A percentile compares a stretch with the other conserved stretches of the same genome.
These are phyloP conservation scores for Ridgeia piscesae DNA, from an alignment of 1,140 invertebrate genomes.

Conservation along the genomic window DNA sequence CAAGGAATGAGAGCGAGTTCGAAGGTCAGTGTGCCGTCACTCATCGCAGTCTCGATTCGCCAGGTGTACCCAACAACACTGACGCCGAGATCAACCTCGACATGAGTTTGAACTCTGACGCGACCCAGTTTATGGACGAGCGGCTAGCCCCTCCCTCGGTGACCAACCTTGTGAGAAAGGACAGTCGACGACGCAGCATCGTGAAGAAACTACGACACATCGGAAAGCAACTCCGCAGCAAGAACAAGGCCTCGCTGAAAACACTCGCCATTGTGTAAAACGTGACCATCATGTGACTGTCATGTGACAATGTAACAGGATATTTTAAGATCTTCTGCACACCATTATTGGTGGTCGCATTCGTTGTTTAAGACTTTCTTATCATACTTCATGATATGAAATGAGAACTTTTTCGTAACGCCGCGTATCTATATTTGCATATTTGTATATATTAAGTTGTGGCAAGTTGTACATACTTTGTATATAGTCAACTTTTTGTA, in stretches of 20 bases:
- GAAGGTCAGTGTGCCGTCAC: not conserved
- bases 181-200: not conserved
- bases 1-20: not conserved
- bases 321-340: not conserved
- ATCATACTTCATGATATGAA: not conserved
- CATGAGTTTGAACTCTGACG: not conserved
- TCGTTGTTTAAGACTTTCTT: not conserved
- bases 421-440: not conserved
- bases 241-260: not conserved
- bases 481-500: not conserved
- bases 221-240: not conserved
- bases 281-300: too few species aligned
- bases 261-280: not conserved
- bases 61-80: not conserved
- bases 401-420: not conserved
- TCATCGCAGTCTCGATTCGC: not conserved
- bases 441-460: not conserved
- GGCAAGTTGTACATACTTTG: not conserved
- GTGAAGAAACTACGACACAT: not conserved
- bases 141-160: not conserved
- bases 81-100: not conserved
- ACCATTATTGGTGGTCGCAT: not conserved
- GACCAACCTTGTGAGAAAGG: not conserved
- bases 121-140: not conserved
- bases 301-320: too few species aligned